Evolutionary conservation across 2,797 vertebrate genomes (phyloP).

Genomic region (Adelosebastes latens): DNA sequence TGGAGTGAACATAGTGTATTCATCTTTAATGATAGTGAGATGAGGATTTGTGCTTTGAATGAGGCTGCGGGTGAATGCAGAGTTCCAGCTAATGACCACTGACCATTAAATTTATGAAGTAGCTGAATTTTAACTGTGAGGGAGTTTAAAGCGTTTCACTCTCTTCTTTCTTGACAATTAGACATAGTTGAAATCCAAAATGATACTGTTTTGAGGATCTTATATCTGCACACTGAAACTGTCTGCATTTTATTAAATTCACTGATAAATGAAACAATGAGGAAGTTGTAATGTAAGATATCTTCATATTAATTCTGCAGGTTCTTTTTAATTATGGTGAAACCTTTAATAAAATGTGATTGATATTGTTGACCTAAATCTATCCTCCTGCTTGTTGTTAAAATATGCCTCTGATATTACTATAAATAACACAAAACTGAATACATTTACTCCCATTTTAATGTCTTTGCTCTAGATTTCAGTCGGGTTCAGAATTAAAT

Average conservation of each 20-base stretch:
- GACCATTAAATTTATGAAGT: not conserved
- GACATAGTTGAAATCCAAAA: not conserved
- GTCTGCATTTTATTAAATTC: not conserved
- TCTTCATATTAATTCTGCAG: not conserved
- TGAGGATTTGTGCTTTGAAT: slow-evolving; percentile 13
- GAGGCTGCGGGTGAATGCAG: not conserved
- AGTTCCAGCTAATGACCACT: not conserved
- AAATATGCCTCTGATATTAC: not conserved
- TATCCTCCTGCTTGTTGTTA: not conserved
- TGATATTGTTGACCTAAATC: not conserved
- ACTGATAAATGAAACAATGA: not conserved
- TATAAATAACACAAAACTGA: not conserved
- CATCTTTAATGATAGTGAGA: not conserved
- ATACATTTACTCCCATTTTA: slow-evolving; percentile 12
- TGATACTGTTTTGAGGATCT: not conserved
- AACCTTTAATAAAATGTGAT: not conserved
- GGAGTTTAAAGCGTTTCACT: not conserved
- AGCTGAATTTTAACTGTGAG: not conserved
- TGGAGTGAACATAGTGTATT: not conserved
- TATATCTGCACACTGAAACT: not conserved
- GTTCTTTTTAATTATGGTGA: not conserved
- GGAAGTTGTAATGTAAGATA: not conserved
- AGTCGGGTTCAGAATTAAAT: slow-evolving; percentile 40
- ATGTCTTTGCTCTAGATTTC: slow-evolving; percentile 21
- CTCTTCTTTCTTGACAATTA: not conserved